phyloP scores from a whole-genome alignment of 2,888 invertebrate genomes.

The Hydraecia micacea region DNA sequence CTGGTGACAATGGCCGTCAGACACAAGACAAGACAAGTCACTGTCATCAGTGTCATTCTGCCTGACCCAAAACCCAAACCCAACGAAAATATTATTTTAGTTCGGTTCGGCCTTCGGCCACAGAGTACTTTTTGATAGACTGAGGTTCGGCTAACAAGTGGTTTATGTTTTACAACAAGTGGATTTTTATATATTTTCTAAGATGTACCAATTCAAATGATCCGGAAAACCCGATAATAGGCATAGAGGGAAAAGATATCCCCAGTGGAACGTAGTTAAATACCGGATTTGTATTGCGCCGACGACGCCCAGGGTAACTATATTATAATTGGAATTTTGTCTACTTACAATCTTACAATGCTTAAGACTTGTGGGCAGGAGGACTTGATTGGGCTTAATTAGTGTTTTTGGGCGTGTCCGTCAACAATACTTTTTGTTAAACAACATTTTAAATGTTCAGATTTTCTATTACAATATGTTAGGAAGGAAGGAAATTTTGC shows the following conservation, averaged over 20 bases:
- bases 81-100: not conserved
- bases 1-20: too few relatives aligned
- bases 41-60: slow-evolving; percentile 14
- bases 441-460: not conserved
- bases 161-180: slow-evolving; percentile 3
- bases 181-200: not conserved
- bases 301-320: slow-evolving; percentile 40
- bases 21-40: not conserved
- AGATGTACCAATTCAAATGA: slow-evolving; percentile 26
- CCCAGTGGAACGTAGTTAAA: not conserved
- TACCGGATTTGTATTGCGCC: slow-evolving; percentile 9
- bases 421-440: not conserved
- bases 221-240: not conserved
- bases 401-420: slow-evolving; percentile 27
- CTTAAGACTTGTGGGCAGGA: not conserved
- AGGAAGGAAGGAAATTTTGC: slow-evolving; percentile 21
- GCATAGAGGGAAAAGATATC: not conserved
- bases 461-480: not conserved
- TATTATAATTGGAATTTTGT: slow-evolving; percentile 3
- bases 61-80: not conserved
- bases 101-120: not conserved
- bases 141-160: slow-evolving; percentile 12
- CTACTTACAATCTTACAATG: slow-evolving; percentile 8
- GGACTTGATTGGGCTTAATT: slow-evolving; percentile 40
- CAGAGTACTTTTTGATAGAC: too few relatives aligned